Conservation (phyloP, 1,140 invertebrate species). For the Ceratosolen fusciceps region DNA sequence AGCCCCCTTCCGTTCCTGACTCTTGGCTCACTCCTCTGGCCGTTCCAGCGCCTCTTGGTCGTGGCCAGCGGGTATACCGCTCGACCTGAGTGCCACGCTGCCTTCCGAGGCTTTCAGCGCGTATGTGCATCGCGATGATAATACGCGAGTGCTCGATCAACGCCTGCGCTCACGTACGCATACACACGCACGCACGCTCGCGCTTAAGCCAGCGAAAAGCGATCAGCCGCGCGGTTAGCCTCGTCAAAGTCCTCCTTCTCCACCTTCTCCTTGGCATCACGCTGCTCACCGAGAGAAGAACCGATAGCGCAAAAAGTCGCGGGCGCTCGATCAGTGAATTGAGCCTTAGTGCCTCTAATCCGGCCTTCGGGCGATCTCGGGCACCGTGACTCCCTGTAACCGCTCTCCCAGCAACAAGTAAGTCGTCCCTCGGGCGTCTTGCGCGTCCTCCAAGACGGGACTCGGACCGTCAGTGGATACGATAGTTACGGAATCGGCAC, state of each 20-base stretch:
- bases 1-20: too few relatives aligned
- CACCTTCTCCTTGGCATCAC: too few relatives aligned
- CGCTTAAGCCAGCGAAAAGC: too few relatives aligned
- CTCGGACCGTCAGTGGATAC: background rate
- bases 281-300: too few relatives aligned
- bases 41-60: too few relatives aligned
- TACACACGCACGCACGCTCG: background rate
- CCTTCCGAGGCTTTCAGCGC: background rate
- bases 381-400: too few relatives aligned
- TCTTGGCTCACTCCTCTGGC: too few relatives aligned
- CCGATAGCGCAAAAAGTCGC: too few relatives aligned
- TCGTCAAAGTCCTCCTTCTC: too few relatives aligned
- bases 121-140: conserved; percentile 22
- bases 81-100: conserved; percentile 8
- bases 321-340: background rate
- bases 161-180: background rate
- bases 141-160: background rate
- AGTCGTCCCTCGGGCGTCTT: background rate
- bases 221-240: too few relatives aligned
- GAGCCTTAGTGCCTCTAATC: too few relatives aligned
- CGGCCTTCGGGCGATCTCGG: background rate
- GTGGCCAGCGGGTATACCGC: too few relatives aligned
- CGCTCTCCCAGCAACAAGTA: background rate
- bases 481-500: background rate
- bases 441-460: background rate